Conservation (phyloP, 2,113 vertebrate genomes). For the Ciconia stormi region DNA sequence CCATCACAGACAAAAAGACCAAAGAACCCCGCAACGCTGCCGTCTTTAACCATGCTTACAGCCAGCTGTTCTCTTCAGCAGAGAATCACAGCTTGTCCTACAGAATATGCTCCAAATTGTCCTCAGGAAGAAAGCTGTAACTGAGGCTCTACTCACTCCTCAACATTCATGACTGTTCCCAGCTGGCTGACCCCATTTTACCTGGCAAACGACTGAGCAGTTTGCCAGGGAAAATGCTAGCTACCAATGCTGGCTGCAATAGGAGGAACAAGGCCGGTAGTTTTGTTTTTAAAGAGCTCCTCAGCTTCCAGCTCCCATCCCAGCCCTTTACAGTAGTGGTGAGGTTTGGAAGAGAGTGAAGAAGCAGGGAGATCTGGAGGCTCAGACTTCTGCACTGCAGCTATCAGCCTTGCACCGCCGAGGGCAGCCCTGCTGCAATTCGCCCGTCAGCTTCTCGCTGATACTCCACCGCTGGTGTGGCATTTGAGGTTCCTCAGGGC, state of each 20-base stretch:
- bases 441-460: rapidly evolving
- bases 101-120: background rate
- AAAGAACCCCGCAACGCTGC: background rate
- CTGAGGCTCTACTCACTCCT: background rate
- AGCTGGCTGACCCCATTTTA: background rate
- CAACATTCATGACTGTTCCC: background rate
- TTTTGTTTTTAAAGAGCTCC: background rate
- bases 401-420: background rate
- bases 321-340: background rate
- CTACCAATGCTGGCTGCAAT: background rate
- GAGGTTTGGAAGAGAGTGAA: background rate
- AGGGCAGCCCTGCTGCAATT: background rate
- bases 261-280: background rate
- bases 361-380: background rate
- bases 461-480: background rate
- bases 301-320: background rate
- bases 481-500: background rate
- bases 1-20: background rate
- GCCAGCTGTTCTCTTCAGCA: background rate
- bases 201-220: background rate
- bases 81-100: background rate
- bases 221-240: background rate
- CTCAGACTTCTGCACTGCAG: background rate
- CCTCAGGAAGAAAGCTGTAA: background rate
- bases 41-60: background rate